Conservation (phyloP, 2,888 invertebrate genomes). For the Caenorhabditis panamensis region DNA sequence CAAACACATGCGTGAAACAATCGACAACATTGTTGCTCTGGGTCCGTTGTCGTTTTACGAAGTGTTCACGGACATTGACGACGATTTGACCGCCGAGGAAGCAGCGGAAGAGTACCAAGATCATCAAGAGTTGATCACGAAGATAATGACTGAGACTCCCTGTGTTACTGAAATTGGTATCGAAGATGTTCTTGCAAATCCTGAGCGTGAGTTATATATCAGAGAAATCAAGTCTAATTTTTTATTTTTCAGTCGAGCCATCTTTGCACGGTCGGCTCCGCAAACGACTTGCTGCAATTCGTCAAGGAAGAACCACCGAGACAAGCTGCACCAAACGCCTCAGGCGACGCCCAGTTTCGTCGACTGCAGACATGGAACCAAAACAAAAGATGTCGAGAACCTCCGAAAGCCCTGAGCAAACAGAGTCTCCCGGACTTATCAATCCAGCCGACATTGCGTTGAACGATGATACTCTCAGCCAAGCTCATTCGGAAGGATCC, state of each 20-base stretch:
- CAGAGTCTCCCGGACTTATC: too few relatives aligned
- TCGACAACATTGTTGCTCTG: background rate
- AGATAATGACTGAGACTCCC: slow-evolving; percentile 3
- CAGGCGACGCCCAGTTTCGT: too few relatives aligned
- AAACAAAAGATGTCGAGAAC: too few relatives aligned
- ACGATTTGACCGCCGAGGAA: background rate
- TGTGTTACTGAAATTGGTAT: slow-evolving; percentile 21
- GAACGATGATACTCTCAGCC: background rate
- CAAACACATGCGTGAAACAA: slow-evolving; percentile 13
- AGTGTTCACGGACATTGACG: background rate
- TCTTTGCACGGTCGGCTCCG: slow-evolving; percentile 45
- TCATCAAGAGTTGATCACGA: background rate
- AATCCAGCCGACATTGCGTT: too few relatives aligned
- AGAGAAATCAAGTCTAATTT: background rate
- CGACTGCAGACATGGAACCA: too few relatives aligned
- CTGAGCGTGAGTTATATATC: slow-evolving; percentile 22
- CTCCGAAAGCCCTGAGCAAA: background rate
- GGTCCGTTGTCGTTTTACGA: slow-evolving; percentile 4
- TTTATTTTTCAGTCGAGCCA: slow-evolving; percentile 45
- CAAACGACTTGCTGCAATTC: slow-evolving; percentile 14
- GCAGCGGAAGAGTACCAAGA: background rate
- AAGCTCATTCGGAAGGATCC: background rate
- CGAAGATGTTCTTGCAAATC: slow-evolving; percentile 10
- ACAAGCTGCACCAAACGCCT: background rate
- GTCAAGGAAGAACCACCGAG: slow-evolving; percentile 12